These are phyloP conservation scores for Polypedilum pembai DNA, from an alignment of 1,140 invertebrate species.

Conservation along the genomic window DNA sequence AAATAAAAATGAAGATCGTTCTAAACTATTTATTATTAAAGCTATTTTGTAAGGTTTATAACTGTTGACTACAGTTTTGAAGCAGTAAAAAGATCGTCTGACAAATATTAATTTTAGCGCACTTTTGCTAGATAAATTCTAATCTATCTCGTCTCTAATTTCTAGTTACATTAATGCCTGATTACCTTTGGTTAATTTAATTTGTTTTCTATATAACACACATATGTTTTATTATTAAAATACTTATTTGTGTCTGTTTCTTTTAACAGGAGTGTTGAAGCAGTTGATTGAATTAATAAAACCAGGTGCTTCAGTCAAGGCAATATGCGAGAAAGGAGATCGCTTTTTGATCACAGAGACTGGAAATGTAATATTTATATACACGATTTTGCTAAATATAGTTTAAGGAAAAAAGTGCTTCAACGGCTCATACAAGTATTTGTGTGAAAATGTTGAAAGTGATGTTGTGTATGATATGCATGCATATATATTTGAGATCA, in stretches of 20 bases:
- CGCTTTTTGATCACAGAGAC: slow-evolving; percentile 83
- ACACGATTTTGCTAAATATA: neutral
- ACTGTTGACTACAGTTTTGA: too few species aligned
- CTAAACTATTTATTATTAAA: too few species aligned
- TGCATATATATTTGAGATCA: neutral
- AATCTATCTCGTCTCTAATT: too few species aligned
- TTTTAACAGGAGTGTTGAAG: slow-evolving; percentile 73
- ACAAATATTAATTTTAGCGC: too few species aligned
- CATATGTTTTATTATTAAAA: neutral
- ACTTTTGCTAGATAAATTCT: too few species aligned
- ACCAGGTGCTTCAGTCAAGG: slow-evolving; percentile 76
- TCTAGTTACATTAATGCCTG: neutral
- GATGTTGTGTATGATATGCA: neutral
- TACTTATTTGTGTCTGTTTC: neutral
- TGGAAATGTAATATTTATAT: slow-evolving; percentile 68
- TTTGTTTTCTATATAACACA: slow-evolving; percentile 30
- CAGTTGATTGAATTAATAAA: slow-evolving; percentile 82
- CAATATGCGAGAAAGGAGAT: slow-evolving; percentile 91
- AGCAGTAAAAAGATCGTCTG: too few species aligned
- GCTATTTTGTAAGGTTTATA: too few species aligned
- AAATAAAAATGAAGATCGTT: too few species aligned
- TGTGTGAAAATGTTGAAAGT: neutral
- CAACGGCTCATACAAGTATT: neutral
- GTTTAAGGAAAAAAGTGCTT: neutral
- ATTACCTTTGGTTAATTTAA: slow-evolving; percentile 13